phyloP scores from a whole-genome alignment of 1,140 invertebrate species.

The Ceratitis capitata region DNA sequence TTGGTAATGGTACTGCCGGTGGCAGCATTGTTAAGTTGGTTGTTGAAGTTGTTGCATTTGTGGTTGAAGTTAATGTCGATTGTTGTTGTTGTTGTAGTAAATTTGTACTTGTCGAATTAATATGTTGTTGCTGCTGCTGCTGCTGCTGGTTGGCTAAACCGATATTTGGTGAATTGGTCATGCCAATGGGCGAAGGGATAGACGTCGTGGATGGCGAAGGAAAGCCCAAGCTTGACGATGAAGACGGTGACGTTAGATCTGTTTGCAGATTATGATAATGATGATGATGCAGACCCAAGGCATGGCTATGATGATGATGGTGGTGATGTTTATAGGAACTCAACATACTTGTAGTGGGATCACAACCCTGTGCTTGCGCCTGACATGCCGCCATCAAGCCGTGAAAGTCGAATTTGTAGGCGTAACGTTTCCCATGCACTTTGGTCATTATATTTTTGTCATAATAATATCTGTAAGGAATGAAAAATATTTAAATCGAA shows the following conservation, averaged over 20 bases:
- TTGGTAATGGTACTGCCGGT: neutral
- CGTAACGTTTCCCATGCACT: slow-evolving; percentile 91
- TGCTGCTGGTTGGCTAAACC: slow-evolving; percentile 59
- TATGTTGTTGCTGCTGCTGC: slow-evolving; percentile 41
- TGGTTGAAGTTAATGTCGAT: neutral
- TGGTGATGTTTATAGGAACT: slow-evolving; percentile 58
- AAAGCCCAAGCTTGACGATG: slow-evolving; percentile 57
- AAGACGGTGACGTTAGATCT: slow-evolving; percentile 52
- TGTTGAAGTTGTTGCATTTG: neutral
- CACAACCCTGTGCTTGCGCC: slow-evolving; percentile 72
- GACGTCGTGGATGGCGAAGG: slow-evolving; percentile 56
- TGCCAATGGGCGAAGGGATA: slow-evolving; percentile 63
- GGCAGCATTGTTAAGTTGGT: neutral
- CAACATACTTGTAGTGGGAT: slow-evolving; percentile 57
- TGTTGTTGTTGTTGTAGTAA: slow-evolving; percentile 25
- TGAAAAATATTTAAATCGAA: neutral
- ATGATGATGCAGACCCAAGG: slow-evolving; percentile 39
- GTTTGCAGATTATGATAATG: slow-evolving; percentile 46
- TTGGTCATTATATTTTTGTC: slow-evolving; percentile 98
- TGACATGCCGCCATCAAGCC: slow-evolving; percentile 86
- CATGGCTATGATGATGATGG: slow-evolving; percentile 49
- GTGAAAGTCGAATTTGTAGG: slow-evolving; percentile 93
- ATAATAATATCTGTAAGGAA: slow-evolving; percentile 89
- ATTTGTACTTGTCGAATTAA: slow-evolving; percentile 43
- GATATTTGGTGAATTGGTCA: slow-evolving; percentile 47